Percentiles rank a stretch among this genome's conserved stretches.
Evolutionary conservation across 2,888 invertebrate species (phyloP).

Genomic region (Ophion costatus): DNA sequence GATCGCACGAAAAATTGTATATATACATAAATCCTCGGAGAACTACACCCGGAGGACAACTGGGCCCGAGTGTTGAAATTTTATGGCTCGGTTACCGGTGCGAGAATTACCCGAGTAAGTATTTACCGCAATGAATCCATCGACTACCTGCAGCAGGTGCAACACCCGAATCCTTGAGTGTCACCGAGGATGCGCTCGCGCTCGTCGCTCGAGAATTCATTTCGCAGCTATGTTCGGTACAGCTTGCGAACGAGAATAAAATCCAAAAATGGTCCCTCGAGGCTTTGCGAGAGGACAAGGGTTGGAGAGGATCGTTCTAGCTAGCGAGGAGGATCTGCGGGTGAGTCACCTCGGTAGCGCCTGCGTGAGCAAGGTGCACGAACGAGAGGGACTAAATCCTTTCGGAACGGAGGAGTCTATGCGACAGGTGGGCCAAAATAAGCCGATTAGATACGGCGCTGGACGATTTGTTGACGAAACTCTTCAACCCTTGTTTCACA

Average conservation of each 20-base stretch:
- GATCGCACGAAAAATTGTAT: conserved; percentile 11
- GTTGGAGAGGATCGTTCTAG: conserved; percentile 1
- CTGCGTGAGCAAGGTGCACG: conserved; percentile 53
- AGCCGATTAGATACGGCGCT: conserved; percentile 78
- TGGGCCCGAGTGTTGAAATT: conserved; percentile 25
- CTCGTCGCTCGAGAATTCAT: background rate
- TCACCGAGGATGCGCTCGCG: too few species aligned
- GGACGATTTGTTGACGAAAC: conserved; percentile 76
- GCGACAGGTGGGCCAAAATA: conserved; percentile 75
- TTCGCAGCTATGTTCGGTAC: conserved; percentile 13
- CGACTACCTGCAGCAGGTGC: conserved; percentile 67
- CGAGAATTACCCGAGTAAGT: conserved; percentile 58
- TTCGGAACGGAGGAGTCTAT: conserved; percentile 21
- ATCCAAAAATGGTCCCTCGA: conserved; percentile 3
- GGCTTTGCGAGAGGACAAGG: conserved; percentile 10
- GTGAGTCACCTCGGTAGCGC: conserved; percentile 49
- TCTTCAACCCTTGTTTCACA: conserved; percentile 73
- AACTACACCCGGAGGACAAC: background rate
- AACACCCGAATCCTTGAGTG: conserved; percentile 12
- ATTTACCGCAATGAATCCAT: conserved; percentile 64
- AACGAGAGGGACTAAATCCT: conserved; percentile 31
- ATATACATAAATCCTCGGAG: conserved; percentile 1
- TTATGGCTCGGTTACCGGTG: conserved; percentile 58
- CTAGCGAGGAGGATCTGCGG: conserved; percentile 6
- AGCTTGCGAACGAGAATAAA: background rate